Evolutionary conservation across 2,797 vertebrate species (phyloP).

Genomic region (Erethizon dorsatum): DNA sequence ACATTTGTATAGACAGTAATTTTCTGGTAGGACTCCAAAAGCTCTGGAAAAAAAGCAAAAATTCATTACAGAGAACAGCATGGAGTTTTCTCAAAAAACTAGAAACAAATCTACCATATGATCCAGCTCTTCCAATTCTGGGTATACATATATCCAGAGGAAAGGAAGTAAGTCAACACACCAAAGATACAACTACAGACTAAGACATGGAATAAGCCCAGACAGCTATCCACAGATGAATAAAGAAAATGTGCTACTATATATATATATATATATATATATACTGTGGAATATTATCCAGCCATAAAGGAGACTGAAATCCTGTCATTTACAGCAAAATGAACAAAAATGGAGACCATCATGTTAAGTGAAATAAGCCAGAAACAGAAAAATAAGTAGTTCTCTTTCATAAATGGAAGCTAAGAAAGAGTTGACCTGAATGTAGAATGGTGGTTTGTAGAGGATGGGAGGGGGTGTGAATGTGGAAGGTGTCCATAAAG

Average conservation of each 20-base stretch:
- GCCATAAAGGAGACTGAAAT: not conserved
- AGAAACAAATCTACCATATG: not conserved
- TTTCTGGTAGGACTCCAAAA: not conserved
- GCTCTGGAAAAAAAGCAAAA: not conserved
- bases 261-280: not conserved
- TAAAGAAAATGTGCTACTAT: not conserved
- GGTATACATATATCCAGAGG: not conserved
- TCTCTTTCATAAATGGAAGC: not conserved
- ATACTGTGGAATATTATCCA: not conserved
- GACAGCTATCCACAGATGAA: not conserved
- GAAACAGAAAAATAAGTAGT: not conserved
- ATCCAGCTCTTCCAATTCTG: not conserved
- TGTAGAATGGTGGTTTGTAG: not conserved
- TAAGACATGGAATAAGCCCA: not conserved
- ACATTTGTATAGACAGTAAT: not conserved
- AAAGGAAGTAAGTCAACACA: not conserved
- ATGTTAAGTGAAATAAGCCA: not conserved
- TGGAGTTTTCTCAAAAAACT: not conserved
- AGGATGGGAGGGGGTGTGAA: not conserved
- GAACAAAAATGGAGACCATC: not conserved
- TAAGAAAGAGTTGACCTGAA: not conserved
- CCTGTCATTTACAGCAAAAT: not conserved
- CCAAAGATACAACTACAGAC: not conserved
- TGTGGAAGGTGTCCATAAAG: not conserved
- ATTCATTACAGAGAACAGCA: not conserved